These are phyloP conservation scores for Lamprotornis superbus DNA, from an alignment of 2,113 vertebrate species.

Conservation along the genomic window DNA sequence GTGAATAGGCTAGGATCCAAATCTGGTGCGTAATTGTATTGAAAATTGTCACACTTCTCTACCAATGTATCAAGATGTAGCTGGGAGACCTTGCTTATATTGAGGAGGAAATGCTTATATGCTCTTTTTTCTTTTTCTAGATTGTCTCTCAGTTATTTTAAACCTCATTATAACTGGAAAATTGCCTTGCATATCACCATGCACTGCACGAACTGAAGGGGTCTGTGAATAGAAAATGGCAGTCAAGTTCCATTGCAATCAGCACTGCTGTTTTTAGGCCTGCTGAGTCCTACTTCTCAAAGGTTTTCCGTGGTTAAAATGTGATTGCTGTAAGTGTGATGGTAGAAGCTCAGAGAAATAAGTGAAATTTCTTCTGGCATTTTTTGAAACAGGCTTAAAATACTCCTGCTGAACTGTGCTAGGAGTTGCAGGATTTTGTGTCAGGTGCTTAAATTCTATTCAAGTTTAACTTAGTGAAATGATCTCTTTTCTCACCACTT, in stretches of 20 bases:
- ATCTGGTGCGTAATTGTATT: background rate
- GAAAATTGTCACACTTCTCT: background rate
- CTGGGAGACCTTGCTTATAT: background rate
- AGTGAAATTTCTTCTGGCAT: background rate
- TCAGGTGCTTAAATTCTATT: background rate
- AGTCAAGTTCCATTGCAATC: slow-evolving; percentile 7
- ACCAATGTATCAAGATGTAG: background rate
- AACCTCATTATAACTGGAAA: slow-evolving; percentile 35
- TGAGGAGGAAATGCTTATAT: background rate
- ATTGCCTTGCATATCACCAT: slow-evolving; percentile 35
- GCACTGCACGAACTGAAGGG: background rate
- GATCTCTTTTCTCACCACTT: background rate
- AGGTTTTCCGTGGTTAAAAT: slow-evolving; percentile 4
- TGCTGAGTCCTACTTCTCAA: background rate
- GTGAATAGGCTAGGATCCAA: background rate
- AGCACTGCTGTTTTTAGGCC: slow-evolving; percentile 31
- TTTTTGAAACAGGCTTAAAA: background rate
- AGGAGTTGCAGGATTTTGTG: background rate
- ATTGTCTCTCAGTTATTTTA: slow-evolving; percentile 34
- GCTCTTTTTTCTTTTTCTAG: background rate
- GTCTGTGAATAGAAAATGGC: slow-evolving; percentile 30
- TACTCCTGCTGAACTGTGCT: background rate
- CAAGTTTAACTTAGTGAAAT: background rate
- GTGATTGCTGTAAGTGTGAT: slow-evolving; percentile 11
- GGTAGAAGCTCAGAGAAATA: background rate